These are phyloP conservation scores for Chaetops frenatus DNA, from an alignment of 2,113 vertebrate species.

Conservation along the genomic window DNA sequence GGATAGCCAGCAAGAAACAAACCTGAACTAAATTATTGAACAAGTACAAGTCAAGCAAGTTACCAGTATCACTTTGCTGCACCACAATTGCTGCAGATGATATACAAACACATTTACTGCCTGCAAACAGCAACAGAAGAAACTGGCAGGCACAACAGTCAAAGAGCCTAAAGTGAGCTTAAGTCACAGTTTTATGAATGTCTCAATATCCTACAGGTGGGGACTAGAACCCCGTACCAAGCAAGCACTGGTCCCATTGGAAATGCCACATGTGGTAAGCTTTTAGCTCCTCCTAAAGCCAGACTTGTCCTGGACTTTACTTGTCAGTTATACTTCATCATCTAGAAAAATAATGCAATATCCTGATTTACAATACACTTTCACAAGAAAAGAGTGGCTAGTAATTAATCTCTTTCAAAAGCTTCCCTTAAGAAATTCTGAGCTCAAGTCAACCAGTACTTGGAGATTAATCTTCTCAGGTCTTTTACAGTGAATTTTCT, in stretches of 20 bases:
- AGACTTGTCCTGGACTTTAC: background rate
- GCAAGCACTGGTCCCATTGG: background rate
- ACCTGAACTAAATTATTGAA: constrained; percentile 14
- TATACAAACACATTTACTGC: background rate
- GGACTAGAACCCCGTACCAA: background rate
- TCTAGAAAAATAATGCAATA: background rate
- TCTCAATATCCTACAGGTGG: background rate
- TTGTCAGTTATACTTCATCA: background rate
- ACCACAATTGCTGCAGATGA: background rate
- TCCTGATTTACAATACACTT: background rate
- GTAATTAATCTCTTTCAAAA: background rate
- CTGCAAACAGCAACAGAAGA: background rate
- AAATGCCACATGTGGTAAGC: background rate
- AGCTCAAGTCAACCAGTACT: background rate
- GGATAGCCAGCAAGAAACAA: background rate
- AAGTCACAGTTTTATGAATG: background rate
- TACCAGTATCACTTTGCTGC: background rate
- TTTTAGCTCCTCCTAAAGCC: background rate
- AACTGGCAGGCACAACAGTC: background rate
- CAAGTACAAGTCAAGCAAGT: background rate
- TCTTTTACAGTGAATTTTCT: background rate
- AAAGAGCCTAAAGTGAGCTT: background rate
- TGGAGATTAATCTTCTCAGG: background rate
- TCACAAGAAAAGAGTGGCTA: background rate
- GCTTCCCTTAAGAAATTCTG: background rate